phyloP scores from a whole-genome alignment of 1,140 invertebrate species.

The Aplysia californica region DNA sequence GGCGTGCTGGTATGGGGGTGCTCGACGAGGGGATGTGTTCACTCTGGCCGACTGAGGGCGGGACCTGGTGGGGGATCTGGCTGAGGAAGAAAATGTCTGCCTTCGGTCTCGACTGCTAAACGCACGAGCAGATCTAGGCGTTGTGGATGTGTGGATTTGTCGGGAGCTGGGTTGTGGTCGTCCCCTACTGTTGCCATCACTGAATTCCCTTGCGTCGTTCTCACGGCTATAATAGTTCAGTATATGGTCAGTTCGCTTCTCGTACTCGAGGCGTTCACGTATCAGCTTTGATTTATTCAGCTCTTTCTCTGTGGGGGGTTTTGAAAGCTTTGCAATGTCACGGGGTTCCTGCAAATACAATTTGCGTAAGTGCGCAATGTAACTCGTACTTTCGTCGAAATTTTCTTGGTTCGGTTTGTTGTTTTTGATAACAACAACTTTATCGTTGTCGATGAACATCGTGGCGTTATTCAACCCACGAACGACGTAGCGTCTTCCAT shows the following conservation, averaged over 20 bases:
- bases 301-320: not conserved
- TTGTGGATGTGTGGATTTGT: not conserved
- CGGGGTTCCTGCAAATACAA: not conserved
- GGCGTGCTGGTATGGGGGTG: not conserved
- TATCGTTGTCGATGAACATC: conserved; percentile 18
- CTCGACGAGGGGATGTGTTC: not conserved
- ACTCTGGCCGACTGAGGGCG: no score
- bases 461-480: not conserved
- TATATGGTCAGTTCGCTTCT: not conserved
- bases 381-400: no score
- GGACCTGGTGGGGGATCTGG: not conserved
- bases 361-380: conserved; percentile 16
- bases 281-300: not conserved
- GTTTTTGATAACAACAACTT: not conserved
- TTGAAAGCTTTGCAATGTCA: not conserved
- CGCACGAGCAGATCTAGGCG: not conserved
- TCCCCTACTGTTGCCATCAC: not conserved
- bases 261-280: conserved; percentile 14
- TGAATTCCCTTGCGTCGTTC: not conserved
- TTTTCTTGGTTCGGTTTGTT: not conserved
- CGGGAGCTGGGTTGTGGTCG: not conserved
- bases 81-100: not conserved
- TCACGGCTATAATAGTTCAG: conserved; percentile 14
- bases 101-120: not conserved
- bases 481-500: not conserved